Percentiles rank a stretch among this genome's conserved stretches.
These are phyloP conservation scores for Argynnis bischoffii DNA, from an alignment of 2,888 invertebrate species.

Conservation along the genomic window DNA sequence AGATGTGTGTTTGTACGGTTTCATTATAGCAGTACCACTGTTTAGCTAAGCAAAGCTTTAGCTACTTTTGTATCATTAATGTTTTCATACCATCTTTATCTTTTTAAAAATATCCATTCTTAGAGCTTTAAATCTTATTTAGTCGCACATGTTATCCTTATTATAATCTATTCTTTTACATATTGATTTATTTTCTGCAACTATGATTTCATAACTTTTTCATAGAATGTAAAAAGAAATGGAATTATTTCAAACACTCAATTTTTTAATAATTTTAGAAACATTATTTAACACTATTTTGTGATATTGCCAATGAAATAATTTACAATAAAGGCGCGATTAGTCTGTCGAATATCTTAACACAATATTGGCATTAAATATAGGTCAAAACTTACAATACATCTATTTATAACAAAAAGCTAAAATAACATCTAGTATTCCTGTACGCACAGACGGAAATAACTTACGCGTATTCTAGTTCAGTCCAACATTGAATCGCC, in stretches of 20 bases:
- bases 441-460: slow-evolving; percentile 71
- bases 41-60: background rate
- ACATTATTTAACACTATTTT: background rate
- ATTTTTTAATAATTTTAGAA: background rate
- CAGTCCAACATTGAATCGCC: slow-evolving; percentile 19
- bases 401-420: slow-evolving; percentile 75
- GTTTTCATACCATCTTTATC: no score
- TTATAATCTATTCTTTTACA: no score
- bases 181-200: no score
- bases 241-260: no score
- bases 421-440: slow-evolving; percentile 75
- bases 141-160: no score
- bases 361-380: slow-evolving; percentile 66
- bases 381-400: slow-evolving; percentile 69
- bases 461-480: slow-evolving; percentile 43
- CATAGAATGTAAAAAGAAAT: no score
- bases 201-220: no score
- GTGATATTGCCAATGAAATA: background rate
- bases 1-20: slow-evolving; percentile 14
- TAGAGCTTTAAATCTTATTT: no score
- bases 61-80: slow-evolving; percentile 1
- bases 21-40: background rate
- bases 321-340: slow-evolving; percentile 25
- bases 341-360: slow-evolving; percentile 36
- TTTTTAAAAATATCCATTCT: no score